These are phyloP conservation scores for Idris sp. DNA, from an alignment of 1,140 invertebrate species.

Conservation along the genomic window DNA sequence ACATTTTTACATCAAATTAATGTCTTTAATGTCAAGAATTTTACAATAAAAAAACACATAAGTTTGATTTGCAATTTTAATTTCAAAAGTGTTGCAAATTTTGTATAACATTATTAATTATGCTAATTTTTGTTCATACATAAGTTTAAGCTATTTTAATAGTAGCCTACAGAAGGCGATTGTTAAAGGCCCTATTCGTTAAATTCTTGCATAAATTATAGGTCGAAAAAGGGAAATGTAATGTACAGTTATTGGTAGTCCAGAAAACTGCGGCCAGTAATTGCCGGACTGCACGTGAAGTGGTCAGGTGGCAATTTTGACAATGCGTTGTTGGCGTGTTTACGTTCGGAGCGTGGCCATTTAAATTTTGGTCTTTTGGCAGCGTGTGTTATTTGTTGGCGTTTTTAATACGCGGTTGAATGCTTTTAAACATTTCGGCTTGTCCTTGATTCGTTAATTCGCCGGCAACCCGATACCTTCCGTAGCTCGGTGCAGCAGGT, in stretches of 20 bases:
- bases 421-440: slow-evolving; percentile 36
- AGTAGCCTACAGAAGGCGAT: too few species aligned
- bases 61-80: too few species aligned
- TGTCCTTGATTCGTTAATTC: slow-evolving; percentile 57
- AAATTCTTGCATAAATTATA: too few species aligned
- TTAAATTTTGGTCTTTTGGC: slow-evolving; percentile 33
- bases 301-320: slow-evolving; percentile 38
- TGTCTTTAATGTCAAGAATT: too few species aligned
- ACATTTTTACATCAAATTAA: too few species aligned
- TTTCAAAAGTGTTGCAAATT: too few species aligned
- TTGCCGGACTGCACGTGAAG: background rate
- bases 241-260: slow-evolving; percentile 25
- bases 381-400: slow-evolving; percentile 48
- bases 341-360: slow-evolving; percentile 36
- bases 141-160: too few species aligned
- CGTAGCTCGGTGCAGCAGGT: slow-evolving; percentile 58
- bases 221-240: background rate
- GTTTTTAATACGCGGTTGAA: slow-evolving; percentile 15
- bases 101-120: too few species aligned
- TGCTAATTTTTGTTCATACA: too few species aligned
- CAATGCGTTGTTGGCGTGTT: slow-evolving; percentile 41
- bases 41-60: too few species aligned
- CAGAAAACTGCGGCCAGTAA: slow-evolving; percentile 13
- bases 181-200: too few species aligned
- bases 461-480: slow-evolving; percentile 63